phyloP scores from a whole-genome alignment of 2,797 vertebrate species.

The Esox lucius region DNA sequence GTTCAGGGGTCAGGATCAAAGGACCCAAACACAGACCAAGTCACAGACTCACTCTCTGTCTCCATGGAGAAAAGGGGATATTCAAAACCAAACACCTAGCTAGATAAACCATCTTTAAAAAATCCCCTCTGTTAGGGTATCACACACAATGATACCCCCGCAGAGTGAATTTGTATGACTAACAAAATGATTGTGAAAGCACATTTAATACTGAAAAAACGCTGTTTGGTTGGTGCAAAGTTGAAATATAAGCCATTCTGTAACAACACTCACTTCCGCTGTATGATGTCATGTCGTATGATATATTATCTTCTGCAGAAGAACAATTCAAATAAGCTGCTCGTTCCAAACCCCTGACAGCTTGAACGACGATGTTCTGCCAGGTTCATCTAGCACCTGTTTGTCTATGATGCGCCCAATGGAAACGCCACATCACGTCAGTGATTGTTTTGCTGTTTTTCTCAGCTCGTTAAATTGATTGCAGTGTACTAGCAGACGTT shows the following conservation, averaged over 20 bases:
- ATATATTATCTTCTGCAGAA: background rate
- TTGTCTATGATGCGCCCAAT: background rate
- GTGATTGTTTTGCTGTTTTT: background rate
- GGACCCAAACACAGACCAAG: background rate
- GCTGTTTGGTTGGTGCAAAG: background rate
- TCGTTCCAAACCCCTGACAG: background rate
- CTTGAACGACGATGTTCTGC: background rate
- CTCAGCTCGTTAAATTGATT: slow-evolving; percentile 12
- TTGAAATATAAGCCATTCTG: background rate
- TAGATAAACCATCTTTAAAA: background rate
- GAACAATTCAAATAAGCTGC: background rate
- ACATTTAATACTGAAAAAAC: background rate
- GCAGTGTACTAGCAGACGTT: slow-evolving; percentile 9
- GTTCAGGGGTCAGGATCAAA: background rate
- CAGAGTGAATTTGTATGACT: background rate
- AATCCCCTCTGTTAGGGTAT: background rate
- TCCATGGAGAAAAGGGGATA: background rate
- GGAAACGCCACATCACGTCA: background rate
- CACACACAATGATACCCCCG: background rate
- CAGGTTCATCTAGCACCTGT: background rate
- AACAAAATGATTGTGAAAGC: background rate
- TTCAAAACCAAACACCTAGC: background rate
- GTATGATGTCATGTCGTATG: background rate
- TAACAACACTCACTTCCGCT: background rate
- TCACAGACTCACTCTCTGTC: background rate